These are phyloP conservation scores for Torymus aiolomorphi DNA, from an alignment of 2,888 invertebrate species.

Conservation along the genomic window DNA sequence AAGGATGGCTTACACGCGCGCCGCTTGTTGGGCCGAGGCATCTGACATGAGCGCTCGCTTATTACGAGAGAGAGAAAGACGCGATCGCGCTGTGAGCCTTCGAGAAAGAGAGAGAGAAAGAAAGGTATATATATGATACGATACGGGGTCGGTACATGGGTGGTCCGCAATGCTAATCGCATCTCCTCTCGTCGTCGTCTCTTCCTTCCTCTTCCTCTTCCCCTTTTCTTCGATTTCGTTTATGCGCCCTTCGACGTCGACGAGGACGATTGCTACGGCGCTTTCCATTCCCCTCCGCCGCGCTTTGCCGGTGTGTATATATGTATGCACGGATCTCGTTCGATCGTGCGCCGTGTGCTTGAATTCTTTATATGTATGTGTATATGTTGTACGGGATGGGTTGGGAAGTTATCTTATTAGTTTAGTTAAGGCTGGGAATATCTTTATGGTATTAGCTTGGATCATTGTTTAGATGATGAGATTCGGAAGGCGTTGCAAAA, in stretches of 20 bases:
- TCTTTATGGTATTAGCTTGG: too few species aligned
- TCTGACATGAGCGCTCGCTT: slow-evolving; percentile 72
- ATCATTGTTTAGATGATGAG: too few species aligned
- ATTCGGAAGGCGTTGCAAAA: too few species aligned
- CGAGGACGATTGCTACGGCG: too few species aligned
- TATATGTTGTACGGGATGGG: too few species aligned
- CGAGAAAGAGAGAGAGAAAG: slow-evolving; percentile 7
- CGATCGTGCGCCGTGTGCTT: neutral
- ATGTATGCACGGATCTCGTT: too few species aligned
- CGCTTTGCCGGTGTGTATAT: too few species aligned
- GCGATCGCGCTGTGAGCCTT: slow-evolving; percentile 54
- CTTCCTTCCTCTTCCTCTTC: slow-evolving; percentile 45
- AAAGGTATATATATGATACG: slow-evolving; percentile 14
- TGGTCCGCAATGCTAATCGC: slow-evolving; percentile 73
- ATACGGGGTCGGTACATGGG: slow-evolving; percentile 66
- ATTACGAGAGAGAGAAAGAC: slow-evolving; percentile 65
- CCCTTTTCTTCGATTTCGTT: slow-evolving; percentile 24
- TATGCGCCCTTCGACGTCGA: neutral
- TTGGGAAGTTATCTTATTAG: too few species aligned
- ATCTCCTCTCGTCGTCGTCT: slow-evolving; percentile 29
- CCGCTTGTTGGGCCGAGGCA: slow-evolving; percentile 71
- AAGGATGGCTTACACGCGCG: slow-evolving; percentile 74
- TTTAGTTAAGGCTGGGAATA: too few species aligned
- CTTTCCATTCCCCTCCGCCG: slow-evolving; percentile 8
- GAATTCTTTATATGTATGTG: neutral